Percentiles rank a stretch among this genome's conserved stretches.
phyloP scores from a whole-genome alignment of 1,140 invertebrate genomes.

The Sweltsa coloradensis region DNA sequence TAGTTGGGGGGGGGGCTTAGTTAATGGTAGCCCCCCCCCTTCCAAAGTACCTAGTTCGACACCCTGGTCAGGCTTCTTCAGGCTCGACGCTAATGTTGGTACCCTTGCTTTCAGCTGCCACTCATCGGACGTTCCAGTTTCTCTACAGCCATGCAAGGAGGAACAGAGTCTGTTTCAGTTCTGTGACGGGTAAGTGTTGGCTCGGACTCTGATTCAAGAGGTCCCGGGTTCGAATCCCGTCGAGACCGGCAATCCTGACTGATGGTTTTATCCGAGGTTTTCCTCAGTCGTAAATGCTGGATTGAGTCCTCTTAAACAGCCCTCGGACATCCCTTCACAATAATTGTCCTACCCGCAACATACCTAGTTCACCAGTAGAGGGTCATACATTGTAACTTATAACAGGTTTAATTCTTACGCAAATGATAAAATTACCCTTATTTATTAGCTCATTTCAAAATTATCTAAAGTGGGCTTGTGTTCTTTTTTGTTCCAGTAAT shows the following conservation, averaged over 20 bases:
- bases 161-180: slow-evolving; percentile 8
- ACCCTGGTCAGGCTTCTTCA: too few species aligned
- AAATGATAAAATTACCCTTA: too few species aligned
- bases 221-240: neutral
- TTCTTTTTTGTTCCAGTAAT: slow-evolving; percentile 17
- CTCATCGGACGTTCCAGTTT: too few species aligned
- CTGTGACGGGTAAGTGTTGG: slow-evolving; percentile 10
- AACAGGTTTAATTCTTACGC: too few species aligned
- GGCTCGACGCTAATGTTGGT: too few species aligned
- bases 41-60: too few species aligned
- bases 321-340: neutral
- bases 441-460: neutral
- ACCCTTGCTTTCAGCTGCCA: too few species aligned
- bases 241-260: neutral
- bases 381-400: too few species aligned
- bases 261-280: neutral
- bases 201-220: neutral
- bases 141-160: slow-evolving; percentile 4
- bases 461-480: neutral
- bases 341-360: neutral
- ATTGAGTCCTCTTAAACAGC: neutral
- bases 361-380: neutral
- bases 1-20: too few species aligned
- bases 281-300: neutral
- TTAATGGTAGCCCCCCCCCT: too few species aligned